Conservation (phyloP, 2,888 invertebrate species). For the Dryococelus australis region DNA sequence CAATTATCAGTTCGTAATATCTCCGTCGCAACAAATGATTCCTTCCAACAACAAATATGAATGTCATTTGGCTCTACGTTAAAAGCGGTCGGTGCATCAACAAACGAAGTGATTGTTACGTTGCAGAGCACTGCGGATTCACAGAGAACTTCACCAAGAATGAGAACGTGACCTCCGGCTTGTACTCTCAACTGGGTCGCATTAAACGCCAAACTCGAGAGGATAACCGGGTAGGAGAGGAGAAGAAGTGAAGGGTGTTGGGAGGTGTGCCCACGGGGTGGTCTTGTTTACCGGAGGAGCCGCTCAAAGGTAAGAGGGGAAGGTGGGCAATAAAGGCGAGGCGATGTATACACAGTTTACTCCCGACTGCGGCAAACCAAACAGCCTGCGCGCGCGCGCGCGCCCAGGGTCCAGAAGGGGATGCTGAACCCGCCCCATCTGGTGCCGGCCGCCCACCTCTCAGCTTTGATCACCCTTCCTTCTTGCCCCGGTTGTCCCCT, state of each 20-base stretch:
- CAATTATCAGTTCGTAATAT: too few relatives aligned
- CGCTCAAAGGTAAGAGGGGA: not conserved
- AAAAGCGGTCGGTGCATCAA: too few relatives aligned
- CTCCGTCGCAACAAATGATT: too few relatives aligned
- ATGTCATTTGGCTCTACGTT: too few relatives aligned
- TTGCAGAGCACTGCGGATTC: too few relatives aligned
- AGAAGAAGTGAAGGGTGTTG: not conserved
- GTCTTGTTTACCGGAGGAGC: not conserved
- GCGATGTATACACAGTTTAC: constrained; percentile 16
- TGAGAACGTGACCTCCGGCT: too few relatives aligned
- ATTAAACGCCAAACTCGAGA: not conserved
- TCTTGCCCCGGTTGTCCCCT: not conserved
- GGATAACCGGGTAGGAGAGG: not conserved
- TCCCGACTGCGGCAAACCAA: constrained; percentile 1
- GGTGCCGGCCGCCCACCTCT: not conserved
- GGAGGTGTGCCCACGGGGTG: too few relatives aligned
- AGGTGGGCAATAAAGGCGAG: not conserved
- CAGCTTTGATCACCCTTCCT: not conserved
- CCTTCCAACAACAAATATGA: too few relatives aligned
- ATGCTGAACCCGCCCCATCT: too few relatives aligned
- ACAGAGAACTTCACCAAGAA: too few relatives aligned
- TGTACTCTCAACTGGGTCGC: too few relatives aligned
- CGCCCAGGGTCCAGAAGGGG: not conserved
- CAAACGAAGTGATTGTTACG: too few relatives aligned
- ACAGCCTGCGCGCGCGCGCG: not conserved